Base-by-base conservation (phyloP, 35 echinoderm and acorn worm species). In the Heliocidaris tuberculata region DNA sequence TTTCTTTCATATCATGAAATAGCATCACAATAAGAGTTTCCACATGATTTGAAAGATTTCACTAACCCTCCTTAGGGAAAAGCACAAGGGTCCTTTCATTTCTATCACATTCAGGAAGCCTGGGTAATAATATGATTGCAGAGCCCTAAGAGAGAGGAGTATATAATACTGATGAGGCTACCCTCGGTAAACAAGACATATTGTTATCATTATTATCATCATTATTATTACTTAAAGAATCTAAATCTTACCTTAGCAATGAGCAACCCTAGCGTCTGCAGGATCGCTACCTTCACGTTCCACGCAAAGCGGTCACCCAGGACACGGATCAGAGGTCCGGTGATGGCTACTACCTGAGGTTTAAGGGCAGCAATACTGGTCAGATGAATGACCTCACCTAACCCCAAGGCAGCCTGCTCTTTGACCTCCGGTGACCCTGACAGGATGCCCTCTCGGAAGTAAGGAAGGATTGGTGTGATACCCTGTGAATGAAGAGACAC, bases 241-340 rank as follows among this genome's bases (percentile, higher is more conserved):
- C 59, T 60, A 12, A 15, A 15, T 78, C 21, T 48, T 94, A 99
- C 98, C 96, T 99, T 99, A 35, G 93, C 97, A 30, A 99, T 94
- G 32, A 99, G 96, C 70, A 95, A 59, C 30, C 94, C 96, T 16
- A 99, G 87, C 1, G 98, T 99, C 47, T 99, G 93, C 15, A 99
- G 90, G n/a, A 99, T 97, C 30, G 98, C 98, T 13, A 99, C 98
- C 95, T 99, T 99, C 30, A 99, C 95, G n/a, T 96, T 99, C 98
- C 98, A 99, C 17, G 96, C 95, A 86, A 96, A 99, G 19, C 98
- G 59, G 65, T 99, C 98, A 27, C 98, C 98, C 16, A 99, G 94
- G 24, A 99, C 96, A 86, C 98, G 95, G 95, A 99, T 99, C 47
- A 97, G 95, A 13, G 97, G 98, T n/a, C 98, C 98, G 48, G 98